Conservation (phyloP, 2,888 invertebrate genomes). For the Ophion costatus region DNA sequence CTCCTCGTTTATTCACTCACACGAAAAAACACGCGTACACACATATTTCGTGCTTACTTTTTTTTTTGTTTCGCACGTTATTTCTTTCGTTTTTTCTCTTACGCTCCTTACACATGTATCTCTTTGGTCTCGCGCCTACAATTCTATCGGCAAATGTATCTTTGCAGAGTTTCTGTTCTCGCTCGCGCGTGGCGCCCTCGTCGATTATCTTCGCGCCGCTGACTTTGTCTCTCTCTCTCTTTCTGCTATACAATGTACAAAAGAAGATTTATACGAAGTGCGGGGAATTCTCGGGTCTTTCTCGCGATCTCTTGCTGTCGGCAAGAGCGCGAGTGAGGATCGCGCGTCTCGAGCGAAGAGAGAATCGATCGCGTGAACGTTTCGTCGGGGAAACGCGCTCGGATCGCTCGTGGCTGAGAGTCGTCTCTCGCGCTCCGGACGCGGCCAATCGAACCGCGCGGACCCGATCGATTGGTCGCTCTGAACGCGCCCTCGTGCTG, state of each 20-base stretch:
- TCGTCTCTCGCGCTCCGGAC: slow-evolving; percentile 1
- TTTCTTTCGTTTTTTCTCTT: background rate
- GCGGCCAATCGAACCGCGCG: background rate
- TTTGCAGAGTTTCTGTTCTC: slow-evolving; percentile 15
- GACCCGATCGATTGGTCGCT: background rate
- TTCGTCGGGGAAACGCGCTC: slow-evolving; percentile 58
- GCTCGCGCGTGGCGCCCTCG: slow-evolving; percentile 8
- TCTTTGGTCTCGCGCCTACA: slow-evolving; percentile 62
- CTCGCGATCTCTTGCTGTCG: background rate
- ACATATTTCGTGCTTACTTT: slow-evolving; percentile 27
- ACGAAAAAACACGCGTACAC: slow-evolving; percentile 25
- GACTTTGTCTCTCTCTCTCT: background rate
- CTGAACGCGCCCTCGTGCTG: background rate
- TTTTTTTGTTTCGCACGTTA: slow-evolving; percentile 1
- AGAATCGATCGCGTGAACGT: slow-evolving; percentile 56
- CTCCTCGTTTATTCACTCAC: slow-evolving; percentile 60
- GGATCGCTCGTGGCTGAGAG: slow-evolving; percentile 39
- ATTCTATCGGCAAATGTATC: slow-evolving; percentile 47
- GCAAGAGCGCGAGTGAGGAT: background rate
- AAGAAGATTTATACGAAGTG: slow-evolving; percentile 21
- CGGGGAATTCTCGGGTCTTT: background rate
- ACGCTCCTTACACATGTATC: slow-evolving; percentile 42
- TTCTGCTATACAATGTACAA: slow-evolving; percentile 16
- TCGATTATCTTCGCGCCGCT: slow-evolving; percentile 18
- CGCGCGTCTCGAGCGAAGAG: background rate